A percentile compares a stretch with the other conserved stretches of the same genome.
Evolutionary conservation across 2,113 vertebrate species (phyloP).

Genomic region (Channa argus): DNA sequence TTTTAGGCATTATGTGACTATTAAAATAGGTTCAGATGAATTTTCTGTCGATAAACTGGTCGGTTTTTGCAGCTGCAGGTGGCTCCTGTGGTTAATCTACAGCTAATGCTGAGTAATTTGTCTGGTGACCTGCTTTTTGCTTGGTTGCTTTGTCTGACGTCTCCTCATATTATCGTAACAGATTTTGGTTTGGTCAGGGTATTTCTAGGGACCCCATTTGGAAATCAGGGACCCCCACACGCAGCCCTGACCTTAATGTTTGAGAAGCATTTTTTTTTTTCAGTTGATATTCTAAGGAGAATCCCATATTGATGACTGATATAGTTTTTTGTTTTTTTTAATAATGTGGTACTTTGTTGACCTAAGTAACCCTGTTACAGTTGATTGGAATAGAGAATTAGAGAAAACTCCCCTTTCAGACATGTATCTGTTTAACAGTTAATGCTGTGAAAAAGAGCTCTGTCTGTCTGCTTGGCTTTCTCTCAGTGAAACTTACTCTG

Average conservation of each 20-base stretch:
- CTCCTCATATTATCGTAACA: no score
- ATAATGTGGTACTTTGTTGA: constrained; percentile 23
- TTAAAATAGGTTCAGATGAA: no score
- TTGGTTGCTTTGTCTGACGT: not conserved
- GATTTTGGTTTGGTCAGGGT: not conserved
- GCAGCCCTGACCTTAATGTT: not conserved
- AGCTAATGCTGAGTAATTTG: constrained; percentile 3
- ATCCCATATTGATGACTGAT: not conserved
- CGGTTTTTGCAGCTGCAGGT: not conserved
- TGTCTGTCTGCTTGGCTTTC: no score
- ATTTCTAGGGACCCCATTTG: not conserved
- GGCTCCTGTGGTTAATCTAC: not conserved
- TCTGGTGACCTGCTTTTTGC: not conserved
- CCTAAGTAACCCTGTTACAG: not conserved
- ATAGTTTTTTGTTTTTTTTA: not conserved
- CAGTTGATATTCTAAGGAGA: not conserved
- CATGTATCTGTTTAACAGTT: no score
- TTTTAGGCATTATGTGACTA: no score
- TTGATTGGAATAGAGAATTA: no score
- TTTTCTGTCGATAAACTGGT: no score
- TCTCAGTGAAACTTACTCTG: no score
- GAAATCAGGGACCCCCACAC: not conserved
- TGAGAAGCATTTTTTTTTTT: not conserved
- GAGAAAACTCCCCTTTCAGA: no score
- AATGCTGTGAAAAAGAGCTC: no score